Base-by-base conservation (phyloP, 2,113 vertebrate species). In the Cervus canadensis region DNA sequence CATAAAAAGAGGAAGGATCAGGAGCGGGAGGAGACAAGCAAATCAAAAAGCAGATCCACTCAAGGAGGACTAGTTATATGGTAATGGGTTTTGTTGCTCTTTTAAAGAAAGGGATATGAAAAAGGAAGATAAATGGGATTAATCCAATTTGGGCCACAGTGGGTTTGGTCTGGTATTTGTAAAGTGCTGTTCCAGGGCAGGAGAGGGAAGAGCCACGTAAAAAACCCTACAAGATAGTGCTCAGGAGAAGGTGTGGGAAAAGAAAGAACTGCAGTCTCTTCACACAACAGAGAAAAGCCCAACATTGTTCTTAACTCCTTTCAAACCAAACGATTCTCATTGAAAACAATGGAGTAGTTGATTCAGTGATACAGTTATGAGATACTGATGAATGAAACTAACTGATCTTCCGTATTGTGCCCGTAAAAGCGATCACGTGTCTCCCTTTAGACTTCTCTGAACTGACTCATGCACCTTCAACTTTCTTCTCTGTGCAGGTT, bases 391-490 rank as follows among this genome's bases (percentile, higher is more conserved):
- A 97, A 6, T 14, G 64, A 0, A 52, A 91, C 26, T 1, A 74
- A 82, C 3, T 10, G 17, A 4, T 19, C 91, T 85, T 17, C 67
- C 59, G 36, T 93, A 96, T 81, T 45, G 87, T 8, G 84, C 25
- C 54, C 0, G 28, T 43, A 91, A 50, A 83, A 79, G 59, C 33
- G 33, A 85, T 94, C 96, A 82, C 21, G 40, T 96, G 89, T 92
- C 94, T 94, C 94, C 95, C 93, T 82, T 87, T 91, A 52, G 85
- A 36, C 64, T 74, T 94, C 95, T 93, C 95, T 91, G 74, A 97
- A 97, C 64, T 52, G 79, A 95, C 62, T 82, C 90, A 50, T 7
- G 33, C 71, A 96, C 52, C 95, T 79, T 98, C 30, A 96, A 96
- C 87, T 92, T 97, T 60, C 89, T 89, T 91, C 36, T 36, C 36